A percentile compares a stretch with the other conserved stretches of the same genome.
Conservation (phyloP, 1,140 invertebrate genomes). For the Heliothis virescens region DNA sequence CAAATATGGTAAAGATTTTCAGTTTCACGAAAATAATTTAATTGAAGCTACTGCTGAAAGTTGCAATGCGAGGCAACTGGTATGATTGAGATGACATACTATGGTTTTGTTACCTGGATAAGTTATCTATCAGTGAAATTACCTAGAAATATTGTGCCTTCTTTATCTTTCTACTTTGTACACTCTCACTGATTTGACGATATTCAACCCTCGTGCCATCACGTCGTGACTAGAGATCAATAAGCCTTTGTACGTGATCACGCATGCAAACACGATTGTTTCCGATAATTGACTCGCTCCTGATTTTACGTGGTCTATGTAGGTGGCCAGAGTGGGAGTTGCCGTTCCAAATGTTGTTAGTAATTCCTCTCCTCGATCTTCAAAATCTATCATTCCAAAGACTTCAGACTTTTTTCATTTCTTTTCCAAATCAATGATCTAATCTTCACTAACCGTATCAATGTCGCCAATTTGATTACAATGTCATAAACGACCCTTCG, state of each 20-base stretch:
- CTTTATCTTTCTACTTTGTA: neutral
- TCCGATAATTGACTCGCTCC: slow-evolving; percentile 35
- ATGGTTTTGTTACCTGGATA: neutral
- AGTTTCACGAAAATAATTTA: no score
- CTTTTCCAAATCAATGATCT: no score
- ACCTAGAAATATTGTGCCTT: neutral
- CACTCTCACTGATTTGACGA: slow-evolving; percentile 27
- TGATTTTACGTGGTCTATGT: slow-evolving; percentile 18
- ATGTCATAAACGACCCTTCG: no score
- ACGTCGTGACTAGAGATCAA: slow-evolving; percentile 39
- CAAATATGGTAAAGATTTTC: no score
- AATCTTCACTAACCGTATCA: no score
- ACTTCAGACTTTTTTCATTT: no score
- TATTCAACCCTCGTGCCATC: slow-evolving; percentile 27
- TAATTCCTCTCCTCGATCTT: neutral
- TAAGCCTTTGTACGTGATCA: slow-evolving; percentile 31
- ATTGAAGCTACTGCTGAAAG: no score
- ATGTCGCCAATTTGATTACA: no score
- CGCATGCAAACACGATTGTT: slow-evolving; percentile 21
- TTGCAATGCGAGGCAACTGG: no score
- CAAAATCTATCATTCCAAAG: no score
- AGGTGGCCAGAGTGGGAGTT: slow-evolving; percentile 35
- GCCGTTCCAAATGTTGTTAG: no score
- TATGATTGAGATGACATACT: neutral
- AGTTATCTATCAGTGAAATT: no score